Base-by-base conservation (phyloP, 2,888 invertebrate genomes). In the Priocnemis perturbator region DNA sequence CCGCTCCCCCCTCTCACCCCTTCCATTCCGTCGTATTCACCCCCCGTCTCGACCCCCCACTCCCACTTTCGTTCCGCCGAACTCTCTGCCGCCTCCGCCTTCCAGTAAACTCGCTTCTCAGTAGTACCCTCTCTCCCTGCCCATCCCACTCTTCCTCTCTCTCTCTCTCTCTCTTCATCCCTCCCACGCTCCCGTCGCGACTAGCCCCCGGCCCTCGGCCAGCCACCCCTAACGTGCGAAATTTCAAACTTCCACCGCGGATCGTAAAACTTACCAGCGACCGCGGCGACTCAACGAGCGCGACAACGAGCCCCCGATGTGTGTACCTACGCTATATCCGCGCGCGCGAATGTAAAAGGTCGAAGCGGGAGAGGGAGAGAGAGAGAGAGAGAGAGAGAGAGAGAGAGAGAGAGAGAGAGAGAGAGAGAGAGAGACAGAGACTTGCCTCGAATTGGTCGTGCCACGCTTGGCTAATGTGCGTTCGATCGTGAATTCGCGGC, bases 211-310 rank as follows among this genome's bases (percentile, higher is more conserved):
- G 69, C 37, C 73, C 75, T 37, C 77, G 75, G 79, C 79, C 37
- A 9, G 2, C 77, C 75, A 72, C 71, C 37, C 73, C 75, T 77
- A 76, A 81, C 79, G 78, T 79, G 81, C 81, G 81, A 83, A 84
- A 84, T 82, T 82, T 79, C 80, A 71, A 83, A 84, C 81, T 84
- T 83, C 78, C 79, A 80, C 75, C 79, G 68, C 69, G 77, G 71
- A 80, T 83, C 84, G 82, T 84, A 84, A 85, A 85, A 84, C 84
- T 84, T 80, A 76, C 11, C 81, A 72, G 75, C 75, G 78, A 73
- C 73, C 67, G 76, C 69, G 77, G 76, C 72, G 76, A 70, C 69
- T 53, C 68, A 61, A 52, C 73, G 78, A 73, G 77, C 71, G 70
- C 78, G 78, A 73, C 73, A 70, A 75, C 73, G 76, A 73, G 71